Evolutionary conservation across 2,113 vertebrate species (phyloP).

Genomic region (Tupaia tana): DNA sequence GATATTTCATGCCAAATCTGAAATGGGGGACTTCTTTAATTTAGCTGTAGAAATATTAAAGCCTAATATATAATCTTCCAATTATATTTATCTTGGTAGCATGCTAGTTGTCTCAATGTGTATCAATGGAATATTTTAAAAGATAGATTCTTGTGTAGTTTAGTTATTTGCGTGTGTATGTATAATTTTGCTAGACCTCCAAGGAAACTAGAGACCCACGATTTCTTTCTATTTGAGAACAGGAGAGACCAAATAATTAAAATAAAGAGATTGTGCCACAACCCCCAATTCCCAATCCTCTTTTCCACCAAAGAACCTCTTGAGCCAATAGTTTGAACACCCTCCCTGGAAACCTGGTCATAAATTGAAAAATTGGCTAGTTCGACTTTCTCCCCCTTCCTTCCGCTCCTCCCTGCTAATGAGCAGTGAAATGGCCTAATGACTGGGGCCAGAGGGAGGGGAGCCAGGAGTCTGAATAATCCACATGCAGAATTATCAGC

Average conservation of each 20-base stretch:
- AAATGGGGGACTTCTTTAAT: background rate
- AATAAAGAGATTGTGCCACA: background rate
- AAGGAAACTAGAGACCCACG: background rate
- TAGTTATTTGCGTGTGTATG: background rate
- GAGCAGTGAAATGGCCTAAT: slow-evolving; percentile 26
- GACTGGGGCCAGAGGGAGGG: background rate
- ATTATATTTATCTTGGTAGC: slow-evolving; percentile 8
- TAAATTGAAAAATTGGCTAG: background rate
- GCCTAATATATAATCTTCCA: background rate
- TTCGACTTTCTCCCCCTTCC: background rate
- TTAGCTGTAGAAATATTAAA: slow-evolving; percentile 17
- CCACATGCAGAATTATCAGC: background rate
- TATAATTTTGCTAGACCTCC: slow-evolving; percentile 28
- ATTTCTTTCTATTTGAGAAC: background rate
- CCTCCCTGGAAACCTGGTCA: slow-evolving; percentile 24
- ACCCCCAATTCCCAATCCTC: background rate
- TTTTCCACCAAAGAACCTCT: background rate
- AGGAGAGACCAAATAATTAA: slow-evolving; percentile 38
- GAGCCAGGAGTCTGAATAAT: background rate
- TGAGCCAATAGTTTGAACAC: background rate
- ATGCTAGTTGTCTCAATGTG: background rate
- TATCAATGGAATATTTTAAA: background rate
- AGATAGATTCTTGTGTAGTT: background rate
- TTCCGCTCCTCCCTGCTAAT: slow-evolving; percentile 17
- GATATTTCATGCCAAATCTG: background rate